phyloP scores from a whole-genome alignment of 2,888 invertebrate species.

The Julus scanicus region DNA sequence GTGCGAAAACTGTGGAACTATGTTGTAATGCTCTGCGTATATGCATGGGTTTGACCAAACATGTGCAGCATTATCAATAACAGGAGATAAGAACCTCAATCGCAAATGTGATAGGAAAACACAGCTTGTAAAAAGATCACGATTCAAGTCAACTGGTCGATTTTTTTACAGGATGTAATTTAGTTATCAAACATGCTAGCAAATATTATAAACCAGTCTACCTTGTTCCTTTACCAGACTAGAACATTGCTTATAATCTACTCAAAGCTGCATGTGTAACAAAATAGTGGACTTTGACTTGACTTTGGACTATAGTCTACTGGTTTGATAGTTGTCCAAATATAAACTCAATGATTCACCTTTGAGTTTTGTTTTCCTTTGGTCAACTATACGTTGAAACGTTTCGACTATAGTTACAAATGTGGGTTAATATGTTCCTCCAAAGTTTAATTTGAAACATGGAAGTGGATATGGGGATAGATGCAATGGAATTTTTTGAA shows the following conservation, averaged over 20 bases:
- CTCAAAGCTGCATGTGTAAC: not conserved
- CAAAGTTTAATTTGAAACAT: not conserved
- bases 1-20: not conserved
- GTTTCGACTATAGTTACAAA: not conserved
- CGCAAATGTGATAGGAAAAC: not conserved
- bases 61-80: not conserved
- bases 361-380: not conserved
- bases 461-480: slow-evolving; percentile 30
- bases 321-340: not conserved
- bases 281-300: not conserved
- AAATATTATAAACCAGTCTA: slow-evolving; percentile 12
- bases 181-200: not conserved
- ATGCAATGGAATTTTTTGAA: slow-evolving; percentile 48
- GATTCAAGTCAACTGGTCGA: not conserved
- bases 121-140: not conserved
- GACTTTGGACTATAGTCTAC: not conserved
- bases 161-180: not conserved
- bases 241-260: not conserved
- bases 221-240: not conserved
- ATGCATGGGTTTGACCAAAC: not conserved
- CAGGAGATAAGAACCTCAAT: not conserved
- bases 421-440: not conserved
- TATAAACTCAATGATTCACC: not conserved
- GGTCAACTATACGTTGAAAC: not conserved
- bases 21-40: not conserved